Conservation (phyloP, 2,888 invertebrate species). For the Tetheella fluctuosa region DNA sequence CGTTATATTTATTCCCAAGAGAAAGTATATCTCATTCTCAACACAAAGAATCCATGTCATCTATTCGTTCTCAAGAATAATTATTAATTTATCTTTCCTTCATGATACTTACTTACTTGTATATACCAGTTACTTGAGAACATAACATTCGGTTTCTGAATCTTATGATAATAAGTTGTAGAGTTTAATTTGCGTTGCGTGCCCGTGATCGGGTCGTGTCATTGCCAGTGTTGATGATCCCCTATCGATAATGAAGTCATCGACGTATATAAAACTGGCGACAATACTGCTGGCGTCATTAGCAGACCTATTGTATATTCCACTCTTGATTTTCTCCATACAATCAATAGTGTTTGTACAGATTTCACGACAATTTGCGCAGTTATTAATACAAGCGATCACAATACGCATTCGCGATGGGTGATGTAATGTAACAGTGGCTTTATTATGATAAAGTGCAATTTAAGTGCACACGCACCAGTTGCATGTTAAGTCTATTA, state of each 20-base stretch:
- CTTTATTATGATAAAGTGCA: conserved; percentile 23
- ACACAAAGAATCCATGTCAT: too few species aligned
- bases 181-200: conserved; percentile 21
- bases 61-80: not conserved
- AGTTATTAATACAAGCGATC: conserved; percentile 61
- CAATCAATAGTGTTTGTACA: conserved; percentile 69
- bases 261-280: conserved; percentile 52
- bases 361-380: conserved; percentile 73
- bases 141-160: not conserved
- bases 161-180: conserved; percentile 5
- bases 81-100: not conserved
- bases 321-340: conserved; percentile 62
- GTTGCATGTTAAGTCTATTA: conserved; percentile 15
- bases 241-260: conserved; percentile 67
- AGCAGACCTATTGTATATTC: conserved; percentile 59
- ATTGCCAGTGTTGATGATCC: conserved; percentile 58
- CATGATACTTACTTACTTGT: not conserved
- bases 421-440: conserved; percentile 70
- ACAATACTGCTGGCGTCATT: conserved; percentile 61
- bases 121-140: not conserved
- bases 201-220: conserved; percentile 56
- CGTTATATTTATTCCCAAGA: not conserved
- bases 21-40: not conserved
- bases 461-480: conserved; percentile 33
- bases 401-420: conserved; percentile 40